Conservation (phyloP, 2,888 invertebrate species). For the Polydrusus cervinus region DNA sequence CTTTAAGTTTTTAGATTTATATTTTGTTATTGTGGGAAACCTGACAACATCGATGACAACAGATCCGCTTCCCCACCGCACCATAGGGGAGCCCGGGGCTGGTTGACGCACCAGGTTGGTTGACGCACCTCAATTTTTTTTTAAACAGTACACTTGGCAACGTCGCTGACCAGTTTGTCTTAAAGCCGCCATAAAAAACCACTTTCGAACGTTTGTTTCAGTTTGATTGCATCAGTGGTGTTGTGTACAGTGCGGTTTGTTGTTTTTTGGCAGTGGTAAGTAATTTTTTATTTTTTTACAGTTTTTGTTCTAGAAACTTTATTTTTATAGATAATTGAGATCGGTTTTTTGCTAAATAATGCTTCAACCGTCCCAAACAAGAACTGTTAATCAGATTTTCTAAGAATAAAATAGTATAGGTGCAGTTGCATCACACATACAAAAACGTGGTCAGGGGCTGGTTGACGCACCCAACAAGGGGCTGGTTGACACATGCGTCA, state of each 20-base stretch:
- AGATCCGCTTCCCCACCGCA: no score
- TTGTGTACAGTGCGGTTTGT: slow-evolving; percentile 9
- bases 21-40: no score
- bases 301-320: no score
- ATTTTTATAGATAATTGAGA: slow-evolving; percentile 7
- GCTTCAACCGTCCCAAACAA: slow-evolving; percentile 2
- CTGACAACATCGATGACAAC: no score
- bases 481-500: neutral
- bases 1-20: no score
- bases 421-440: slow-evolving; percentile 1
- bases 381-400: no score
- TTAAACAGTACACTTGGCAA: neutral
- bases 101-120: neutral
- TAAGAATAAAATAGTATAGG: no score
- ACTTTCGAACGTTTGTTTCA: slow-evolving; percentile 1
- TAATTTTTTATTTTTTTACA: slow-evolving; percentile 9
- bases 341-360: slow-evolving; percentile 6
- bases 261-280: slow-evolving; percentile 9
- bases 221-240: no score
- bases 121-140: slow-evolving; percentile 1
- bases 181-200: neutral
- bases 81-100: slow-evolving; percentile 8
- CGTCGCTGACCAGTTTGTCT: slow-evolving; percentile 2
- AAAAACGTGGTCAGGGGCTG: slow-evolving; percentile 8
- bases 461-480: slow-evolving; percentile 6